These are phyloP conservation scores for Meteorus sp. DNA, from an alignment of 1,140 invertebrate genomes.

Conservation along the genomic window DNA sequence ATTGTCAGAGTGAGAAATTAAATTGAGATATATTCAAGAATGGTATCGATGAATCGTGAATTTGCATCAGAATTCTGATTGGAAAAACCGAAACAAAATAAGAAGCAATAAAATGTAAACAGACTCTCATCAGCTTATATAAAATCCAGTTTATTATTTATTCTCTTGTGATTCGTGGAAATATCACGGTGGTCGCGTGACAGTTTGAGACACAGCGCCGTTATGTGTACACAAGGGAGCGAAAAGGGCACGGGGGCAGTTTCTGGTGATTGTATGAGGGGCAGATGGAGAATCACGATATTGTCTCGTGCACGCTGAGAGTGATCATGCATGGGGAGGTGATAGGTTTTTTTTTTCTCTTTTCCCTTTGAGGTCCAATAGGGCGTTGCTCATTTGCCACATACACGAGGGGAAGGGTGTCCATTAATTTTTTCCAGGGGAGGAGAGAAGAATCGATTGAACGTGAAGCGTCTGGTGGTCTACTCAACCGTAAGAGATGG, in stretches of 20 bases:
- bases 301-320: constrained; percentile 39
- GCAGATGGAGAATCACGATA: constrained; percentile 46
- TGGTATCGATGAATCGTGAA: background rate
- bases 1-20: too few relatives aligned
- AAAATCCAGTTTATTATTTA: too few relatives aligned
- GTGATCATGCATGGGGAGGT: background rate
- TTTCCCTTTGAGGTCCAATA: constrained; percentile 21
- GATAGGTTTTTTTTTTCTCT: too few relatives aligned
- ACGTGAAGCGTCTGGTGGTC: background rate
- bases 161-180: too few relatives aligned
- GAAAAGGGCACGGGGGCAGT: too few relatives aligned
- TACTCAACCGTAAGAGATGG: constrained; percentile 1
- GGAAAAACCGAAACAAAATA: background rate
- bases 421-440: constrained; percentile 51
- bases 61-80: background rate
- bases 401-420: constrained; percentile 41
- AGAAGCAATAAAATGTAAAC: too few relatives aligned
- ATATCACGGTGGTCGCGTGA: too few relatives aligned
- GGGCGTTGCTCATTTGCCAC: constrained; percentile 53
- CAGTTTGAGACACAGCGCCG: background rate
- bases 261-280: constrained; percentile 27
- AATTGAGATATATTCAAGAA: too few relatives aligned
- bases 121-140: too few relatives aligned
- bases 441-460: constrained; percentile 44
- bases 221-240: too few relatives aligned